Base-by-base conservation (phyloP, 2,888 invertebrate species). In the Drosophila falleni region DNA sequence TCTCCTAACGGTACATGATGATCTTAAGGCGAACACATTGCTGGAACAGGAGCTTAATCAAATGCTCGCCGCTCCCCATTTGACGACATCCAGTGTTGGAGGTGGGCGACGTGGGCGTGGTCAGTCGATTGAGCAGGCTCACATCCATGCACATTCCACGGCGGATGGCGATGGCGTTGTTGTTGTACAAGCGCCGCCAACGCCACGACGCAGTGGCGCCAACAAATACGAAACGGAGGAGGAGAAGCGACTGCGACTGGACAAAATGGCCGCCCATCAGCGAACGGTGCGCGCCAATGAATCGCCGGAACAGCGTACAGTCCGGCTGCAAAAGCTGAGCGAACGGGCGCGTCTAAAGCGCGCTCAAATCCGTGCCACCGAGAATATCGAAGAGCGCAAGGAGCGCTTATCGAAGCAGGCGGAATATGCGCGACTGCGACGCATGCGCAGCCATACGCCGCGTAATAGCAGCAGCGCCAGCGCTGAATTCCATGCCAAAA, bases 231-330 rank as follows among this genome's bases (percentile, higher is more conserved):
- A 93, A 83, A 91, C 90, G 16, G 92, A 92, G 55, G 91, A 92
- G 5, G 92, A 93, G 71, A 92, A 93, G 66, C 90, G 91, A 10
- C 67, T 91, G 15, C 90, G 93, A 11, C 79, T 93, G 29, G 90
- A 92, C 41, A 93, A 91, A 77, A 92, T 92, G 91, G 93, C 93
- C 2, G 92, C 92, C 29, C 91, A 92, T 74, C 92, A 92, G 75
- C 87, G 93, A 23, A 87, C 90, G 9, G 88, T 92, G 33, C 90
- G 93, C 10, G 92, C 92, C 5, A 93, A 91, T 54, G 93, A 93
- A 66, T 86, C 91, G n/a, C 87, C 91, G 5, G 93, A 93, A 11
- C 92, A 92, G 78, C 90, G 93, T 10, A 85, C 90, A 8, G 65
- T 89, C 2, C 91, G 93, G 0, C 68, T 93, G 37, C 91, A 91